A percentile compares a stretch with the other conserved stretches of the same genome.
These are phyloP conservation scores for Pollenia angustigena DNA, from an alignment of 2,888 invertebrate species.

Conservation along the genomic window DNA sequence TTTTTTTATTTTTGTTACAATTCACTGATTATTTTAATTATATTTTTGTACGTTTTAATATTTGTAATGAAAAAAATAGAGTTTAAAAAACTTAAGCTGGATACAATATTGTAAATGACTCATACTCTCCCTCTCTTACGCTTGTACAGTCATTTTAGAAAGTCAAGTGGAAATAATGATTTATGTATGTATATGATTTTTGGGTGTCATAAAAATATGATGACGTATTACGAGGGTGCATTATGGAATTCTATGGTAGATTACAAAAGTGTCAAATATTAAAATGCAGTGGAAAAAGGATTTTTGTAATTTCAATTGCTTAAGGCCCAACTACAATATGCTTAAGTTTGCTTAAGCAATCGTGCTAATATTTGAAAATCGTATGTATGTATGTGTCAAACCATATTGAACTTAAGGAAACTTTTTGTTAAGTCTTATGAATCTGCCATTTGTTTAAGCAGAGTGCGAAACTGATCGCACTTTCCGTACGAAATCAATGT, in stretches of 20 bases:
- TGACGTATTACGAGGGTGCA: conserved; percentile 21
- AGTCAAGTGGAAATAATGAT: conserved; percentile 51
- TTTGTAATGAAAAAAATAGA: conserved; percentile 39
- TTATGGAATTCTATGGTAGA: neutral
- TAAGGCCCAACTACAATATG: no score
- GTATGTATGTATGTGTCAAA: no score
- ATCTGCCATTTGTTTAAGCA: no score
- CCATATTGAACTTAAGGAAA: no score
- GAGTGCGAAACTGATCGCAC: no score
- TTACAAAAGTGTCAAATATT: no score
- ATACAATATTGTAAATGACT: conserved; percentile 30
- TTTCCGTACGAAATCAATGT: no score
- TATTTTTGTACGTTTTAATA: conserved; percentile 10
- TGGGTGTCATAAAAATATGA: conserved; percentile 31
- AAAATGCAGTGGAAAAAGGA: no score
- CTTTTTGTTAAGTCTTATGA: no score
- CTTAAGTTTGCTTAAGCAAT: no score
- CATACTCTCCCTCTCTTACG: neutral
- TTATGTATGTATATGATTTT: conserved; percentile 10
- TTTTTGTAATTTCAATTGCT: no score
- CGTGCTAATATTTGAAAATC: no score
- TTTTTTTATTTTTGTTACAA: conserved; percentile 58
- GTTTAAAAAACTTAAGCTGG: neutral
- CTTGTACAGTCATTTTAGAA: neutral
- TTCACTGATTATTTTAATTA: conserved; percentile 71